Conservation (phyloP, 2,113 vertebrate species). For the Oceanites oceanicus region DNA sequence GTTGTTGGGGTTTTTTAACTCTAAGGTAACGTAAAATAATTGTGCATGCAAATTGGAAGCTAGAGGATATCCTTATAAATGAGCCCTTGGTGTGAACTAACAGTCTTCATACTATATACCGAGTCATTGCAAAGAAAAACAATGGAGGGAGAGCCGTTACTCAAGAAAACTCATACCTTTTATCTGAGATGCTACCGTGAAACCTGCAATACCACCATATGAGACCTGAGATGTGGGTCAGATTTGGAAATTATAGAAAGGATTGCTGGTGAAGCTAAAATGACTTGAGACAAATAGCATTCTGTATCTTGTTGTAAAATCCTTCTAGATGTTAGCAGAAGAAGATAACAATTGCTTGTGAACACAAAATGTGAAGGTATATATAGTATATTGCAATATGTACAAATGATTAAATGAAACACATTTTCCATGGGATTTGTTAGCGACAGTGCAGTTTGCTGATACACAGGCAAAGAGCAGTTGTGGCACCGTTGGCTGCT, state of each 20-base stretch:
- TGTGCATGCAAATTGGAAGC: neutral
- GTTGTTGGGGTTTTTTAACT: neutral
- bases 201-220: neutral
- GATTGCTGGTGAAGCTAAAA: neutral
- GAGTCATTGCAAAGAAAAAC: neutral
- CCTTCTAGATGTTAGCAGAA: neutral
- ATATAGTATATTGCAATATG: neutral
- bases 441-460: neutral
- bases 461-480: neutral
- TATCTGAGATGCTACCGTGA: neutral
- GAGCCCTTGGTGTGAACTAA: neutral
- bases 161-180: neutral
- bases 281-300: neutral
- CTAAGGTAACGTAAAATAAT: neutral
- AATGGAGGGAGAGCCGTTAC: neutral
- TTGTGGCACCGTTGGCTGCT: neutral
- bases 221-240: neutral
- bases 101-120: neutral
- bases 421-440: neutral
- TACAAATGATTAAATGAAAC: neutral
- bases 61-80: neutral
- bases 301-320: neutral
- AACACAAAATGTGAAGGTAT: neutral
- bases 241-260: neutral
- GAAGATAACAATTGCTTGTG: neutral